These are phyloP conservation scores for Pluvianellus socialis DNA, from an alignment of 2,113 vertebrate species.

Conservation along the genomic window DNA sequence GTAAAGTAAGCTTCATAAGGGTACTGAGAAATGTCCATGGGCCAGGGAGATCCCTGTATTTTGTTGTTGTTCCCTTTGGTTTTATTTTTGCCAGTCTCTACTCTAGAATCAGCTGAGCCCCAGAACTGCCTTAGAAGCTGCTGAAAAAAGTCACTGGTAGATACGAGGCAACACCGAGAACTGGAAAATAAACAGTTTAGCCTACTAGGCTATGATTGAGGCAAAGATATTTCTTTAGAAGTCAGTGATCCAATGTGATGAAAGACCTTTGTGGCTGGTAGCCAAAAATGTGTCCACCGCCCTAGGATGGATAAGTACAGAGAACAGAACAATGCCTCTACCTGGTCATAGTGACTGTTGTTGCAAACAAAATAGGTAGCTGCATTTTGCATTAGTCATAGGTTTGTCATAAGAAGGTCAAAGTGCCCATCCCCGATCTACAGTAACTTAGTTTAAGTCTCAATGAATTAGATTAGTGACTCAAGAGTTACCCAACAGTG, in stretches of 20 bases:
- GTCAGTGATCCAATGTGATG: background rate
- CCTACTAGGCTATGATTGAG: background rate
- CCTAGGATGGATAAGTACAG: background rate
- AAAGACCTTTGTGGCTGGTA: background rate
- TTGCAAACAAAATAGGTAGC: background rate
- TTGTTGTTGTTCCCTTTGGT: background rate
- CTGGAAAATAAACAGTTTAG: background rate
- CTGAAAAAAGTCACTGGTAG: background rate
- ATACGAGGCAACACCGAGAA: background rate
- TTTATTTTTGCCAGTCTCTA: background rate
- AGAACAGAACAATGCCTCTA: background rate
- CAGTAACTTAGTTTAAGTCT: background rate
- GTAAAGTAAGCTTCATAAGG: background rate
- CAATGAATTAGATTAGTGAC: background rate
- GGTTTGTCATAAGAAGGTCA: background rate
- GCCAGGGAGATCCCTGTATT: background rate
- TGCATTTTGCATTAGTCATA: constrained; percentile 6
- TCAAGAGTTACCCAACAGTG: background rate
- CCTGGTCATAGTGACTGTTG: background rate
- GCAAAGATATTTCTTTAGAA: background rate
- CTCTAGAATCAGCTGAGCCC: background rate
- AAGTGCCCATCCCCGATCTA: background rate
- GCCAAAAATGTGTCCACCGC: background rate
- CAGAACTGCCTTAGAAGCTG: background rate
- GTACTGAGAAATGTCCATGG: background rate